Evolutionary conservation across 2,888 invertebrate species (phyloP).

Genomic region (Timandra comae): DNA sequence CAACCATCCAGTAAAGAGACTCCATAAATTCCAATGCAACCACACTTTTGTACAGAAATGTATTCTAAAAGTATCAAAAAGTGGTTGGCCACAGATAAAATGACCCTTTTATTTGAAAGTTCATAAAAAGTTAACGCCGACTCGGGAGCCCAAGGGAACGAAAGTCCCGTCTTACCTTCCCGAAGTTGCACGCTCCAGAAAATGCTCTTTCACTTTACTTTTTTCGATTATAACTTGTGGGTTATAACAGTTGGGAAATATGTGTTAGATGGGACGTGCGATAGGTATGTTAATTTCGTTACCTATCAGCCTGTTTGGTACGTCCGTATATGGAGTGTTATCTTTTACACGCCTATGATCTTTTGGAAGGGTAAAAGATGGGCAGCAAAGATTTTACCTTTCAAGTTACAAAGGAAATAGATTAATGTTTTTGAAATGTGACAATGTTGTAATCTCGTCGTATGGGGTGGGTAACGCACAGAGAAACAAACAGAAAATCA

Average conservation of each 20-base stretch:
- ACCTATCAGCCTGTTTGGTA: conserved; percentile 5
- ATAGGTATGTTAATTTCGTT: conserved; percentile 10
- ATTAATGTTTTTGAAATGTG: no score
- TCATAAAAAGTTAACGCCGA: conserved; percentile 24
- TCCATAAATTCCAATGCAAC: conserved; percentile 4
- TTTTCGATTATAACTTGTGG: conserved; percentile 22
- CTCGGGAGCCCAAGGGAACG: conserved; percentile 17
- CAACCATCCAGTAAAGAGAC: no score
- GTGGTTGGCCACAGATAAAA: conserved; percentile 18
- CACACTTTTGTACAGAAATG: conserved; percentile 3
- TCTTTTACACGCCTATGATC: no score
- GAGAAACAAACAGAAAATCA: no score
- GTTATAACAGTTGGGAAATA: conserved; percentile 16
- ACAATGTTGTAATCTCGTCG: no score
- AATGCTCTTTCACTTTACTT: conserved; percentile 16
- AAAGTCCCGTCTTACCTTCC: conserved; percentile 10
- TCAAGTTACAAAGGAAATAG: no score
- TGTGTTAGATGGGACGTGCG: conserved; percentile 7
- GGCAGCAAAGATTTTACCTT: no score
- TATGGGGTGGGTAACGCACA: no score
- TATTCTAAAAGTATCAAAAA: conserved; percentile 14
- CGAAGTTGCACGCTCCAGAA: conserved; percentile 10
- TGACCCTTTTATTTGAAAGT: conserved; percentile 23
- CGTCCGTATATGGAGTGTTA: no score
- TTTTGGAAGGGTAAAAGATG: no score